phyloP scores from a whole-genome alignment of 2,113 vertebrate species.

The Sturnus vulgaris region DNA sequence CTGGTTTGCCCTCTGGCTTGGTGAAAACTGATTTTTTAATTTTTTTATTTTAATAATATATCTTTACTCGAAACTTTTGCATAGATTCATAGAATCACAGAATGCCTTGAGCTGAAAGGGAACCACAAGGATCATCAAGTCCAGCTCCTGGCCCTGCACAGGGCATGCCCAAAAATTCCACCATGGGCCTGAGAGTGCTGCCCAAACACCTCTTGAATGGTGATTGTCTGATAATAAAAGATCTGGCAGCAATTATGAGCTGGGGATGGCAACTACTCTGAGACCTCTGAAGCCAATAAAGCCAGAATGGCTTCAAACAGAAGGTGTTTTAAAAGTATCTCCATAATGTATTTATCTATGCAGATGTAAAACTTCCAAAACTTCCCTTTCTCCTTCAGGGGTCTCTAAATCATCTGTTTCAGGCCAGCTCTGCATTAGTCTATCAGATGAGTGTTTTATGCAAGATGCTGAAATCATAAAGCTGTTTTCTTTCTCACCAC shows the following conservation, averaged over 20 bases:
- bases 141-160: background rate
- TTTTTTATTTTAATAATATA: too few species aligned
- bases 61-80: background rate
- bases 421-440: background rate
- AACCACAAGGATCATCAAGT: background rate
- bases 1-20: background rate
- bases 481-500: background rate
- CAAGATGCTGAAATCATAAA: background rate
- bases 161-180: background rate
- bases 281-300: background rate
- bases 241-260: background rate
- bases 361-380: background rate
- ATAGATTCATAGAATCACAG: background rate
- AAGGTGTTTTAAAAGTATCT: background rate
- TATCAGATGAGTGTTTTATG: background rate
- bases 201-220: background rate
- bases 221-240: background rate
- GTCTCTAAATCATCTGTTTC: background rate
- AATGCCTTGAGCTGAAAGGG: background rate
- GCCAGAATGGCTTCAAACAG: background rate
- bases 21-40: background rate
- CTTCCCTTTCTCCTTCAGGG: background rate
- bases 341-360: background rate
- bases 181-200: background rate
- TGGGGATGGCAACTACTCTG: background rate